A percentile compares a stretch with the other conserved stretches of the same genome.
phyloP scores from a whole-genome alignment of 2,113 vertebrate species.

The Chaetura pelagica region DNA sequence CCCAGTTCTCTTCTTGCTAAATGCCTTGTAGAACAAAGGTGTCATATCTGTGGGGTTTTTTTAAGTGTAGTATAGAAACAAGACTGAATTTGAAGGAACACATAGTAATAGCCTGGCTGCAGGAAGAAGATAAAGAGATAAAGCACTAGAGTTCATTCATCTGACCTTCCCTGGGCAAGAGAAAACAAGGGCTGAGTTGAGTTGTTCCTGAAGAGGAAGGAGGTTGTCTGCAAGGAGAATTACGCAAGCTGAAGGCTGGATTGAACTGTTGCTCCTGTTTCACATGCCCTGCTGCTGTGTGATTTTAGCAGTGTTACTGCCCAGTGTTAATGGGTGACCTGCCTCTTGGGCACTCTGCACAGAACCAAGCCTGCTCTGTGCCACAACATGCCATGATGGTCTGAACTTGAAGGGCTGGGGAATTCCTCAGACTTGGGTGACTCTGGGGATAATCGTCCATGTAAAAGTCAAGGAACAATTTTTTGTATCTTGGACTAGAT shows the following conservation, averaged over 20 bases:
- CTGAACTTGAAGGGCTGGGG: not conserved
- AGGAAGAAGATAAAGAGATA: not conserved
- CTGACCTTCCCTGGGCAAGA: not conserved
- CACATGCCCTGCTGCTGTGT: not conserved
- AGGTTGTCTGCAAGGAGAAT: not conserved
- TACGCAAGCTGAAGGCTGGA: not conserved
- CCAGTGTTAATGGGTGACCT: not conserved
- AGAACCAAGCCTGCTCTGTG: not conserved
- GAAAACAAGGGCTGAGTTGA: rapidly evolving
- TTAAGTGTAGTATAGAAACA: not conserved
- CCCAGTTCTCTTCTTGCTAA: not conserved
- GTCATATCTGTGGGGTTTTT: not conserved
- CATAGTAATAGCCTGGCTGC: not conserved
- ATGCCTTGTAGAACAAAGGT: not conserved
- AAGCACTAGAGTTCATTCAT: not conserved
- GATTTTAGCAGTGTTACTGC: not conserved
- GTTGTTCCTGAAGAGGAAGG: not conserved
- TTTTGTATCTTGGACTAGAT: not conserved
- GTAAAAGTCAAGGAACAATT: not conserved
- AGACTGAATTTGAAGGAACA: not conserved
- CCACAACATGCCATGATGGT: not conserved
- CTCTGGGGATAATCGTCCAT: rapidly evolving
- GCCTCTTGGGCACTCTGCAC: not conserved
- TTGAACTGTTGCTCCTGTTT: not conserved
- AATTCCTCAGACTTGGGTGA: not conserved